Evolutionary conservation across 92 coral and sea anemone genomes (phyloP).

Genomic region (Desmophyllum pertusum): DNA sequence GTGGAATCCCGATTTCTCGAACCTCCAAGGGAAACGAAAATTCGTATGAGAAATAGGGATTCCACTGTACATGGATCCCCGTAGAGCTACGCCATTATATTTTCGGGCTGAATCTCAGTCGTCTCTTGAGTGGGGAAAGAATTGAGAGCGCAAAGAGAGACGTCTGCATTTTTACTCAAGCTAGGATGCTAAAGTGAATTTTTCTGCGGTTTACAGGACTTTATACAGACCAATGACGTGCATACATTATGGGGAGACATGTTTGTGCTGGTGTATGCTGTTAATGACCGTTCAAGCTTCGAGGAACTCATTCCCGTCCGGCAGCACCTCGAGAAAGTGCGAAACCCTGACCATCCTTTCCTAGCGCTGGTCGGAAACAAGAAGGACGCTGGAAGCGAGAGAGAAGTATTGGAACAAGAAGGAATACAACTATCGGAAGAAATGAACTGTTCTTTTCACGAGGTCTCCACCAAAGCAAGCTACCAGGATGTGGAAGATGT

Average conservation of each 20-base stretch:
- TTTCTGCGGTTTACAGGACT: slow-evolving; percentile 42
- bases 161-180: too few relatives aligned
- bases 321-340: slow-evolving; percentile 43
- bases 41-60: too few relatives aligned
- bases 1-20: too few relatives aligned
- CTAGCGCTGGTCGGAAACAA: slow-evolving; percentile 73
- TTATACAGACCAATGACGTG: slow-evolving; percentile 65
- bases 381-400: slow-evolving; percentile 53
- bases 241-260: slow-evolving; percentile 74
- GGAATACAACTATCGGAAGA: slow-evolving; percentile 48
- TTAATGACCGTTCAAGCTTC: slow-evolving; percentile 73
- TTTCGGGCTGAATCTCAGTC: too few relatives aligned
- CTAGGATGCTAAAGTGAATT: neutral
- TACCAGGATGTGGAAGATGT: slow-evolving; percentile 65
- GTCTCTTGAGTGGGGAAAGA: too few relatives aligned
- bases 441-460: slow-evolving; percentile 54
- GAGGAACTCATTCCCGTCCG: slow-evolving; percentile 36
- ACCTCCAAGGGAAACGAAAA: too few relatives aligned
- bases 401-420: slow-evolving; percentile 57
- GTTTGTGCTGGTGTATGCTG: slow-evolving; percentile 74
- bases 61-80: too few relatives aligned
- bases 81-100: too few relatives aligned
- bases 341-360: slow-evolving; percentile 47
- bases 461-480: slow-evolving; percentile 63
- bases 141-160: too few relatives aligned